Conservation (phyloP, 2,888 invertebrate species). For the Aromia moschata region DNA sequence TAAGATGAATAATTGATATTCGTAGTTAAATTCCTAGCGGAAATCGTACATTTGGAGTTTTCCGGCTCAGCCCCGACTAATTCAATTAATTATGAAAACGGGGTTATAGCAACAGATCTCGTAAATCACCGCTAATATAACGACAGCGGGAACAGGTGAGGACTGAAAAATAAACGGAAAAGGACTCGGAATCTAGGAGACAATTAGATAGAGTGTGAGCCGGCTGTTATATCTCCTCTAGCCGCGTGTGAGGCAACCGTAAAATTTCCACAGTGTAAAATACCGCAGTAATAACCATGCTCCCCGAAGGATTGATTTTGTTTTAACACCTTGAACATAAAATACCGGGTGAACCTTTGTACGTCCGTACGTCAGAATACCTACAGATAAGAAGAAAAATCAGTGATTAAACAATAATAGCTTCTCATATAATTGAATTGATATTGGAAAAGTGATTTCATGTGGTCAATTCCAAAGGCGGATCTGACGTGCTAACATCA, state of each 20-base stretch:
- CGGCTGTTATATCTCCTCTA: not conserved
- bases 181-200: conserved; percentile 15
- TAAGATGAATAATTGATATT: too few relatives aligned
- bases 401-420: too few relatives aligned
- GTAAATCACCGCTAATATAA: conserved; percentile 5
- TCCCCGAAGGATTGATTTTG: conserved; percentile 38
- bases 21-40: too few relatives aligned
- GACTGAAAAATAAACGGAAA: conserved; percentile 20
- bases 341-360: too few relatives aligned
- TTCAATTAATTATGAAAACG: conserved; percentile 6
- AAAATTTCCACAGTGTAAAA: conserved; percentile 37
- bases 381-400: too few relatives aligned
- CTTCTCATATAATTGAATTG: too few relatives aligned
- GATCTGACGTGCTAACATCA: too few relatives aligned
- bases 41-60: too few relatives aligned
- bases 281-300: conserved; percentile 42
- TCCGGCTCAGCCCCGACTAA: too few relatives aligned
- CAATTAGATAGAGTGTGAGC: conserved; percentile 19
- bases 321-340: conserved; percentile 37
- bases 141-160: conserved; percentile 7
- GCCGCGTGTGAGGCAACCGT: conserved; percentile 37
- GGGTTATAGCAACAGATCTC: conserved; percentile 3
- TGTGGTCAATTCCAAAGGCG: too few relatives aligned
- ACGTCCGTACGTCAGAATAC: too few relatives aligned
- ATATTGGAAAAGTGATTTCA: too few relatives aligned